Evolutionary conservation across 2,888 invertebrate genomes (phyloP), one percentile per base, ranked within the genome.

Genomic region (Catocala fraxini): DNA sequence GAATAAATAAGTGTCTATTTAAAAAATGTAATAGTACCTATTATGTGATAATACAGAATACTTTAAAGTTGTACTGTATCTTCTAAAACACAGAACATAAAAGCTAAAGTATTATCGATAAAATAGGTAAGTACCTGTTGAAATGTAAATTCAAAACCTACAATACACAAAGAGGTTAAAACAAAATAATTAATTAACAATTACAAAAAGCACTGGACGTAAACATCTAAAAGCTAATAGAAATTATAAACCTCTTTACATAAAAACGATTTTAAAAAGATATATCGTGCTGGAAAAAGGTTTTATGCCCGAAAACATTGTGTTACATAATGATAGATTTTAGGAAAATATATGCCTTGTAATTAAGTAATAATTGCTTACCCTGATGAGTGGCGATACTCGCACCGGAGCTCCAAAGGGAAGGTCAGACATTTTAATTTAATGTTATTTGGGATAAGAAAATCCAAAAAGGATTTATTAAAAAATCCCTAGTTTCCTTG

Each of bases 351-450:
- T 41, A 45, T 54, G 9, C 34, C 45, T 48, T 33, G 13, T 25
- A 47, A 60, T 33, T 54, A 63, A 62, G 49, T 54, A 61, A 72
- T 78, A 87, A 79, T 93, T n/a, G n/a, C n/a, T n/a, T 95, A 97
- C 97, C 95, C 96, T 97, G 85, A 98, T 98, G 60, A 97, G 90
- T 56, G 98, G 97, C 55, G 97, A 97, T 73, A 98, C 97, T 84
- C 96, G 95, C 70, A 97, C 96, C 77, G 98, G 97, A 80, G 97
- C 95, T 87, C 95, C 95, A 77, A 77, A 94, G 11, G 93, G 93
- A 74, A 94, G 91, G 45, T 86, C 86, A 74, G 93, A 89, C 93
- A 94, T 94, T 80, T 67, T 91, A 58, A 49, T 75, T 70, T 67
- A 75, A 73, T 77, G 76, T 70, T 56, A 66, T 48, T 58, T 60